Base-by-base conservation (phyloP, 2,888 invertebrate species). In the Drosophila antonietae region DNA sequence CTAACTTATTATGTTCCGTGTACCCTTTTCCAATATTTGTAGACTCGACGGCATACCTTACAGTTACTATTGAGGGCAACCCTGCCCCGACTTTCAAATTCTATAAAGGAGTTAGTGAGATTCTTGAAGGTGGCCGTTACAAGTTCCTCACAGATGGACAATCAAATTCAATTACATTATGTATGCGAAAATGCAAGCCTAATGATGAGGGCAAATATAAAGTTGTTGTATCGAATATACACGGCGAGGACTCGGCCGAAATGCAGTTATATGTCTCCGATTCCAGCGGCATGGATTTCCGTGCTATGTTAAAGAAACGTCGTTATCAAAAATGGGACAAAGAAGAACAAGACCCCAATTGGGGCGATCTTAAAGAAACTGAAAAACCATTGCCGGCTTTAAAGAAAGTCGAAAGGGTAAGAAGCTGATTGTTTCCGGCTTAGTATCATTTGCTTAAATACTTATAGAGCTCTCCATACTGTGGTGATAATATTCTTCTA, bases 201-300 rank as follows among this genome's bases (percentile, higher is more conserved):
- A 97, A 97, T 90, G 99, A 99, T 95, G 99, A 99, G 93, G 98
- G 98, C 61, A 97, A 97, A 93, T 99, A 98, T 94, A 97, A 96
- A 92, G 95, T 98, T 90, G 96, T 97, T 80, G 95, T 99, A 79
- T 97, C 97, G 91, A 99, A 99, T 93, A 95, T 96, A 80, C 97
- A 98, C 91, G 99, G 99, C 69, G 97, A 98, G 92, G 99, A 99
- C 93, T 96, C 97, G 0, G 98, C 98, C 70, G 98, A 98, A 93
- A 97, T 98, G 95, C 97, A 97, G 91, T 95, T 99, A 80, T 99
- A 98, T 93, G 99, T 99, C 71, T 98, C 98, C 89, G 99, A 98
- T 94, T 96, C 98, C 78, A 98, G 98, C 93, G 98, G 98, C 82
- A 97, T 99, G 96, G 99, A 99, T 94, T 99, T 99, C 96, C 96